phyloP scores from a whole-genome alignment of 1,140 invertebrate genomes.

The Cyclargus thomasi region DNA sequence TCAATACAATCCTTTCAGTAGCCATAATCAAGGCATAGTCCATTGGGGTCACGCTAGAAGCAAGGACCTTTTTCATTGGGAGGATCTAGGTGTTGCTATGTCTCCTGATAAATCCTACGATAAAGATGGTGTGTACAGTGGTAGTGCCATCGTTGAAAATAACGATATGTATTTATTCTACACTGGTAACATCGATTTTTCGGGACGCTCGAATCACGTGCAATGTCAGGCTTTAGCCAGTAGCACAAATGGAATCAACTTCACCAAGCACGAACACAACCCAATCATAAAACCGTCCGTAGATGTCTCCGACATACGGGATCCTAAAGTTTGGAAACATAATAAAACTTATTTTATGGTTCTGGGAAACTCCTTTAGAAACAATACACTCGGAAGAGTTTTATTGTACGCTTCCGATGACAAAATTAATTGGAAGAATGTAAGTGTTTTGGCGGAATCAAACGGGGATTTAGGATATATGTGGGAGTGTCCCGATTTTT shows the following conservation, averaged over 20 bases:
- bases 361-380: constrained; percentile 51
- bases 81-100: constrained; percentile 55
- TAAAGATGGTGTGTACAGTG: constrained; percentile 56
- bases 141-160: constrained; percentile 55
- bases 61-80: constrained; percentile 56
- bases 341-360: constrained; percentile 55
- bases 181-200: constrained; percentile 50
- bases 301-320: constrained; percentile 53
- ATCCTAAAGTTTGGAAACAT: constrained; percentile 67
- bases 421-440: constrained; percentile 46
- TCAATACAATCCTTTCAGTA: constrained; percentile 53
- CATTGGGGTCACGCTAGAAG: constrained; percentile 64
- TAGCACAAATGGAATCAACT: constrained; percentile 43
- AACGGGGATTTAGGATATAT: constrained; percentile 52
- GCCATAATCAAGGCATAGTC: constrained; percentile 37
- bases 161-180: constrained; percentile 56
- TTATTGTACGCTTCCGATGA: constrained; percentile 53
- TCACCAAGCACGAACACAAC: constrained; percentile 50
- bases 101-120: constrained; percentile 53
- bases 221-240: constrained; percentile 50
- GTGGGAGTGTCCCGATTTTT: constrained; percentile 67
- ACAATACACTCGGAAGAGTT: constrained; percentile 42
- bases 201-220: constrained; percentile 36
- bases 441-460: constrained; percentile 45
- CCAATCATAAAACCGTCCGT: constrained; percentile 44